Percentiles rank a stretch among this genome's conserved stretches.
Evolutionary conservation across 2,888 invertebrate species (phyloP).

Genomic region (Zhuqinia jingwanae): DNA sequence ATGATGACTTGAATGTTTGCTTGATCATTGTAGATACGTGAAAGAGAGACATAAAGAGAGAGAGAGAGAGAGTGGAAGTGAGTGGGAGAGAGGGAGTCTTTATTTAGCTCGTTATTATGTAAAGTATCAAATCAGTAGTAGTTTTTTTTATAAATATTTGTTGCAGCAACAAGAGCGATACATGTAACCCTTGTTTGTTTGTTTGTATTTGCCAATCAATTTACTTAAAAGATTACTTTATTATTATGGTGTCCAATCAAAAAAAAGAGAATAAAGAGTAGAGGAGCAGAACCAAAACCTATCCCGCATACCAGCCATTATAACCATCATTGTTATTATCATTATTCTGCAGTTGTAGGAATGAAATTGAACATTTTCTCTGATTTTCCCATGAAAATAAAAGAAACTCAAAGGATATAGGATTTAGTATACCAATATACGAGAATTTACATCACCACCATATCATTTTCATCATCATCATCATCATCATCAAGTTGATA

Average conservation of each 20-base stretch:
- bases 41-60: no score
- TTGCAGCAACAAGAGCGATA: no score
- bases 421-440: no score
- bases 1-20: no score
- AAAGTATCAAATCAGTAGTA: no score
- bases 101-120: not conserved
- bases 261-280: not conserved
- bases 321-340: no score
- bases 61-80: no score
- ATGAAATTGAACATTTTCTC: conserved; percentile 1
- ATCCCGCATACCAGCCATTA: no score
- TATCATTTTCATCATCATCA: not conserved
- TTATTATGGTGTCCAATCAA: not conserved
- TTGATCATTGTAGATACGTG: no score
- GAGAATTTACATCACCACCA: not conserved
- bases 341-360: no score
- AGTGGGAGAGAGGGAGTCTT: no score
- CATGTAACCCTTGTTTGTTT: not conserved
- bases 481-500: conserved; percentile 17
- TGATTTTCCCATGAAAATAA: conserved; percentile 5
- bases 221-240: not conserved
- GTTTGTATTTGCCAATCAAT: not conserved
- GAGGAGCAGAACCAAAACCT: not conserved
- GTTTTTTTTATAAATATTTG: no score
- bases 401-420: conserved; percentile 23